Conservation (phyloP, 2,888 invertebrate species). For the Globia sparganii region DNA sequence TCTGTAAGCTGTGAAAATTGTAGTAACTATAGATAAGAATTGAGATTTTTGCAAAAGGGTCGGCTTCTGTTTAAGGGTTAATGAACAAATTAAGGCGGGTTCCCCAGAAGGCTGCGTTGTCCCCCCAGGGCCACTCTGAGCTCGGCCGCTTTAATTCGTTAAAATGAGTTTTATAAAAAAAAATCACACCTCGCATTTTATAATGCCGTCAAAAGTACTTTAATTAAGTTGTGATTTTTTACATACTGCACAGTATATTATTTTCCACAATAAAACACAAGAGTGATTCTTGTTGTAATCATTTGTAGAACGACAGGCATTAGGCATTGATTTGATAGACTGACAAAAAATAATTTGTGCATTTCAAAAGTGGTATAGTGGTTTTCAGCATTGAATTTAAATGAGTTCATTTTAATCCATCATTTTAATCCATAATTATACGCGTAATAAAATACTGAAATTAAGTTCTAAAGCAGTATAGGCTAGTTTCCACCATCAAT, state of each 20-base stretch:
- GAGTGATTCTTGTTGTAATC: neutral
- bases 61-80: slow-evolving; percentile 67
- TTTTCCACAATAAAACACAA: neutral
- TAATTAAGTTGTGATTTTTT: slow-evolving; percentile 38
- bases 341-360: slow-evolving; percentile 5
- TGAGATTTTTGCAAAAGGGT: slow-evolving; percentile 61
- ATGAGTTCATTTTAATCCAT: neutral
- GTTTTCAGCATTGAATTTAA: neutral
- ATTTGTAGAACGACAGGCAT: neutral
- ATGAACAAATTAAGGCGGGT: slow-evolving; percentile 70
- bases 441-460: neutral
- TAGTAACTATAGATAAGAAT: slow-evolving; percentile 45
- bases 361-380: neutral
- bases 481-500: too few relatives aligned
- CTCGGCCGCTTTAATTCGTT: slow-evolving; percentile 53
- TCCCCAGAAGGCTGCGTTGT: slow-evolving; percentile 62
- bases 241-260: neutral
- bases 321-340: neutral
- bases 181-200: slow-evolving; percentile 49
- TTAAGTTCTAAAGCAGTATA: slow-evolving; percentile 8
- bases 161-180: slow-evolving; percentile 58
- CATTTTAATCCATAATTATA: slow-evolving; percentile 1
- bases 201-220: slow-evolving; percentile 24
- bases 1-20: slow-evolving; percentile 27
- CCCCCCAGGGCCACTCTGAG: slow-evolving; percentile 45